phyloP scores from a whole-genome alignment of 2,888 invertebrate genomes.

The Petrophora chlorosata region DNA sequence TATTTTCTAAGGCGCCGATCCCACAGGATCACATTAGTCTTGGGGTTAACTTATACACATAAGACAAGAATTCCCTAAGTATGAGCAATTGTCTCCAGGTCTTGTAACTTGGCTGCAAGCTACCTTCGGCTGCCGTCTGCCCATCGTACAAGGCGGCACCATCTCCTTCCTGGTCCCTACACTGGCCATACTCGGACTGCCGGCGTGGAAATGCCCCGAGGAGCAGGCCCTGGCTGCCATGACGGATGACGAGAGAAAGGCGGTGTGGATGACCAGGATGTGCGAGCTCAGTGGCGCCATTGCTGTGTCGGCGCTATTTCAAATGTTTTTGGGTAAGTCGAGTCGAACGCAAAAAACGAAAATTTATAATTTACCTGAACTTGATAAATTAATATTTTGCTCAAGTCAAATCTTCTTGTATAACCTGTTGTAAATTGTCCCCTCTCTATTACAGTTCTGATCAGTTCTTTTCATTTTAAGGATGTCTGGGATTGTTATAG shows the following conservation, averaged over 20 bases:
- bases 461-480: no score
- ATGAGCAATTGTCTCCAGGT: slow-evolving; percentile 68
- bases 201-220: slow-evolving; percentile 88
- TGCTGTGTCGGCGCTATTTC: slow-evolving; percentile 89
- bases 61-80: no score
- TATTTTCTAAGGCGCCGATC: no score
- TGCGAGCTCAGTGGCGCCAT: slow-evolving; percentile 93
- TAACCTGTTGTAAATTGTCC: no score
- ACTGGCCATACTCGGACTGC: slow-evolving; percentile 88
- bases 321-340: slow-evolving; percentile 88
- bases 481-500: no score
- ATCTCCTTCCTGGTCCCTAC: slow-evolving; percentile 92
- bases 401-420: no score
- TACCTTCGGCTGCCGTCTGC: slow-evolving; percentile 89
- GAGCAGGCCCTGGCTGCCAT: slow-evolving; percentile 77
- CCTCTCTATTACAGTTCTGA: no score
- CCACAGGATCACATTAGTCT: no score
- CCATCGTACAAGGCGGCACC: slow-evolving; percentile 91
- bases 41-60: no score
- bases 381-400: no score
- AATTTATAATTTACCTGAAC: no score
- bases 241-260: slow-evolving; percentile 80
- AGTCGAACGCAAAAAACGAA: no score
- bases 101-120: slow-evolving; percentile 89
- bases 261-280: slow-evolving; percentile 90